Evolutionary conservation across 2,113 vertebrate species (phyloP).

Genomic region (rabbit (Oryctolagus cuniculus)): mOryCun1.1 NC_091438.1:69956501-69957000

Average conservation of each 20-base stretch:
- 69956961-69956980: slow-evolving; percentile 38
- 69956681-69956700: not conserved
- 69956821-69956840: slow-evolving; percentile 54
- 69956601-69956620: not conserved
- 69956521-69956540: not conserved
- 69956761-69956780: slow-evolving; percentile 39
- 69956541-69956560: not conserved
- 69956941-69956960: not conserved
- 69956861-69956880: not conserved
- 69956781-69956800: not conserved
- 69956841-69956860: no score
- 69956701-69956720: not conserved
- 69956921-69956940: slow-evolving; percentile 38
- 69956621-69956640: not conserved
- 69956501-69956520: slow-evolving; percentile 34
- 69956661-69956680: not conserved
- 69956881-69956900: slow-evolving; percentile 61
- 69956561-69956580: slow-evolving; percentile 56
- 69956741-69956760: slow-evolving; percentile 46
- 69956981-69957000: slow-evolving; percentile 48
- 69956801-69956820: slow-evolving; percentile 32
- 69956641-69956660: not conserved
- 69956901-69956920: slow-evolving; percentile 13
- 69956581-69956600: slow-evolving; percentile 42
- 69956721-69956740: slow-evolving; percentile 53